Base-by-base conservation (phyloP, 2,113 vertebrate species). In the Bucco capensis region DNA sequence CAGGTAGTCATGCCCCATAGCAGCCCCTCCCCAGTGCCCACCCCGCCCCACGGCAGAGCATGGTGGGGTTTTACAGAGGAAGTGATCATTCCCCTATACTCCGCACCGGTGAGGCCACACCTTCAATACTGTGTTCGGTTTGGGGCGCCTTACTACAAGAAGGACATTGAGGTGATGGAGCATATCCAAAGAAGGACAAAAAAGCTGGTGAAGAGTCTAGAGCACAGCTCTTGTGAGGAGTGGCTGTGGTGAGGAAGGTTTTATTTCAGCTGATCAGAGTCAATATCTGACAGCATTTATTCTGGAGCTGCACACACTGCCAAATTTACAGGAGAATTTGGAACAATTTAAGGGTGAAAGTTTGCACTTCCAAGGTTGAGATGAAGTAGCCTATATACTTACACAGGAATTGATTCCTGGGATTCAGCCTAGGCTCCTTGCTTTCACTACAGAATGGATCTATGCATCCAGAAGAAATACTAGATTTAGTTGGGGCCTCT, bases 321-420 rank as follows among this genome's bases (percentile, higher is more conserved):
- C 58, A 92, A 92, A 73, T 69, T 60, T 83, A 70, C n/a, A 57
- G 27, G 50, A 67, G 23, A 92, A 60, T 65, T 61, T 73, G 69
- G 53, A 60, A 54, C 47, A 67, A 37, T 86, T 81, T 73, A 76
- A 77, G 56, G 54, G 60, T 46, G 51, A 62, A 78, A 66, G 77
- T 62, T 46, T 71, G 37, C 0, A 0, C 22, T 90, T 18, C 28
- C 49, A 35, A 49, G 51, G 56, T 33, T 80, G 58, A 84, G 49
- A 33, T 72, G 49, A 67, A 86, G 76, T 22, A 80, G 66, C 46
- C 69, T 40, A 27, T 14, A 19, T 37, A 19, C 35, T 92, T 69
- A n/a, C 76, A 31, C 7, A 69, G 37, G 33, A 82, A n/a, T 49
- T 6, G 8, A 30, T 79, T 66, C 35, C 58, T 67, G 62, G 62